Conservation (phyloP, 2,113 vertebrate genomes). For the Salvelinus alpinus region DNA sequence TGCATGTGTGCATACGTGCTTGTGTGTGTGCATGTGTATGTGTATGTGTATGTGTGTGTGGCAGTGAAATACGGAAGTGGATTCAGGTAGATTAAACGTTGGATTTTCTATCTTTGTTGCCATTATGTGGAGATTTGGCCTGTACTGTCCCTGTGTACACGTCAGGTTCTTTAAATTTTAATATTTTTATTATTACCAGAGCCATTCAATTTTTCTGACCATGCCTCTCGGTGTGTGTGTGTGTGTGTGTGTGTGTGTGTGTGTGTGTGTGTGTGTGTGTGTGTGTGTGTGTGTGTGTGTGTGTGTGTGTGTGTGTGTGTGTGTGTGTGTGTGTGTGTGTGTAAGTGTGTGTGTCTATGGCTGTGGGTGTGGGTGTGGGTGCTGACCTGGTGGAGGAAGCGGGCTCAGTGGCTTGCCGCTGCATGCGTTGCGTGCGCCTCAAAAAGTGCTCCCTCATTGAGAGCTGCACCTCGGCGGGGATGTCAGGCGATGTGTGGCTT, state of each 20-base stretch:
- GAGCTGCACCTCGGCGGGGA: constrained; percentile 92
- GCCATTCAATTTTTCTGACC: not conserved
- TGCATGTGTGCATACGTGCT: too few species aligned
- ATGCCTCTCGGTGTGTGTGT: constrained; percentile 13
- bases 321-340: too few species aligned
- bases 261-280: too few species aligned
- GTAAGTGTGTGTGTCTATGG: not conserved
- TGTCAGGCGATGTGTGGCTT: constrained; percentile 93
- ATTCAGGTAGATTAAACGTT: too few species aligned
- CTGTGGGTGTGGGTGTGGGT: not conserved
- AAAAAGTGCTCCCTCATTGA: constrained; percentile 90
- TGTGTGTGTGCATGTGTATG: too few species aligned
- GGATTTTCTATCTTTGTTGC: too few species aligned
- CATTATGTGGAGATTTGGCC: not conserved
- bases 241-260: not conserved
- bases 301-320: too few species aligned
- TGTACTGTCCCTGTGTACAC: not conserved
- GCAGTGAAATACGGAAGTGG: too few species aligned
- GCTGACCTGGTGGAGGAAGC: constrained; percentile 60
- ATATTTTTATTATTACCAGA: not conserved
- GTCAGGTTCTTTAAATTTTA: not conserved
- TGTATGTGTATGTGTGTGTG: too few species aligned
- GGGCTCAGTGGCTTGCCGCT: constrained; percentile 89
- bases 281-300: too few species aligned
- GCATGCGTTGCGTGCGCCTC: constrained; percentile 82